Evolutionary conservation across 2,888 invertebrate genomes (phyloP).

Genomic region (Scaeva pyrastri): DNA sequence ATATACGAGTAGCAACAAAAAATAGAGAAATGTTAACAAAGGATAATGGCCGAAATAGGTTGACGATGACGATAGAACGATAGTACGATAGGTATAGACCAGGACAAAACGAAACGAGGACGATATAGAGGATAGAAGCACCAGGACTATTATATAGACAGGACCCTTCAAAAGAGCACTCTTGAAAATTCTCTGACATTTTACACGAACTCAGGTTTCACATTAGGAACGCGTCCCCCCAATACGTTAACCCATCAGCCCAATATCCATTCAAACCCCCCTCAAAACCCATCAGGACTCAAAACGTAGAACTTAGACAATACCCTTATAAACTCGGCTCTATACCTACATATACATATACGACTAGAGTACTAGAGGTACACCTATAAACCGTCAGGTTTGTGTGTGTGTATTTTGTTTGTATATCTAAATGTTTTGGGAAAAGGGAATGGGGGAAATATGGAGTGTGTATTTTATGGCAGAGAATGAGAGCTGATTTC

Average conservation of each 20-base stretch:
- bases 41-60: conserved; percentile 74
- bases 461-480: conserved; percentile 32
- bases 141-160: conserved; percentile 18
- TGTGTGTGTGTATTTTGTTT: conserved; percentile 8
- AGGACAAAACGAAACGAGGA: conserved; percentile 7
- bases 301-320: conserved; percentile 6
- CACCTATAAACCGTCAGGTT: neutral
- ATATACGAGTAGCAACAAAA: conserved; percentile 29
- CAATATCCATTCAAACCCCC: neutral
- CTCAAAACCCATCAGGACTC: neutral
- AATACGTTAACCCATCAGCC: conserved; percentile 7
- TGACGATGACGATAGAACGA: conserved; percentile 62
- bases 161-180: conserved; percentile 60
- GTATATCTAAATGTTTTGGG: neutral
- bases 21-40: conserved; percentile 70
- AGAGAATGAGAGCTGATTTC: conserved; percentile 34
- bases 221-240: conserved; percentile 53
- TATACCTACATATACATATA: conserved; percentile 9
- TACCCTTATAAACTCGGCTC: too few relatives aligned
- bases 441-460: neutral
- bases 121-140: neutral
- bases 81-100: conserved; percentile 9
- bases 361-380: too few relatives aligned
- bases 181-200: conserved; percentile 70
- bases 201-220: conserved; percentile 70